Evolutionary conservation across 2,113 vertebrate genomes (phyloP), one percentile per base, ranked within the genome.

Genomic region (Grallaria varia): DNA sequence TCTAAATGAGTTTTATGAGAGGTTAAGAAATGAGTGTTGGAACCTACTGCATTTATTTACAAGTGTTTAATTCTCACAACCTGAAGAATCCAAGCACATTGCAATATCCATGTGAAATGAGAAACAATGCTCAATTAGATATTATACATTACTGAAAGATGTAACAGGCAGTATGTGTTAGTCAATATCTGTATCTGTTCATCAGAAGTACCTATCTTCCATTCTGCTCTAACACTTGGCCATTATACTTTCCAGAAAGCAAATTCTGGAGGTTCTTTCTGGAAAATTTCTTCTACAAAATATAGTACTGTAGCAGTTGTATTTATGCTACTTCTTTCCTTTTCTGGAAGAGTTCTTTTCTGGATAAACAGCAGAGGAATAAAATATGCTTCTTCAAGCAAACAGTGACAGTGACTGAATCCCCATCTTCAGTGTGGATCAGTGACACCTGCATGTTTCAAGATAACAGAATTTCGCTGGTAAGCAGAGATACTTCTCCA

Each of bases 1-100:
- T 84, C 35, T 92, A 85, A 93, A 88, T 84, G 20, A 92, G 9
- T 75, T 52, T 74, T 84, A 75, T 59, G n/a, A 95, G 42, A 89
- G 33, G n/a, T 67, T 78, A 91, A 95, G 67, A 87, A 96, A 91
- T 78, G 16, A 90, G 6, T 18, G 63, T 25, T 78, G 33, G 17
- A 88, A 87, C 25, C 39, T 56, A 21, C 50, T 74, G 45, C 30
- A 82, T 75, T 95, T 92, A 84, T 92, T 92, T 92, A 87, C 66
- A 67, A 40, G 47, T 33, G 8, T 73, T 89, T 93, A 83, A 67
- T 93, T 95, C 66, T 85, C 37, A 59, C 23, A 89, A 50, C 35
- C 22, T 83, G 44, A 77, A 35, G 45, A 84, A 81, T 68, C 21
- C 75, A 72, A 75, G 28, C 49, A 66, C 31, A 56, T 58, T 60